Evolutionary conservation across 1,140 invertebrate genomes (phyloP), one percentile per base, ranked within the genome.

Genomic region (Meteorus sp.): DNA sequence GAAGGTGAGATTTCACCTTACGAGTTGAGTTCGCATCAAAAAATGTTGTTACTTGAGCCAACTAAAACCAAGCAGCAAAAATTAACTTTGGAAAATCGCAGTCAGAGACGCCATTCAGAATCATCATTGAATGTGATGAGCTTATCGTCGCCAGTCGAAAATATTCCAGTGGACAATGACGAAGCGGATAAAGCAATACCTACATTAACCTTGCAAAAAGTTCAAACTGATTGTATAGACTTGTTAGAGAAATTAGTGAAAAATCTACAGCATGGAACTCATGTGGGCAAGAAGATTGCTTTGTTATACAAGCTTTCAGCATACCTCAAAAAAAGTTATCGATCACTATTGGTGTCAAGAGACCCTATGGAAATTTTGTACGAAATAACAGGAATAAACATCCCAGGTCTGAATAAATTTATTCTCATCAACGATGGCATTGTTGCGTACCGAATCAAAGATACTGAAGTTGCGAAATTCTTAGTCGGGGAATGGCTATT

Each of bases 391-490:
- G 75, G 77, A 29, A 78, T 79, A 33, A 76, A 83, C 63, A 81
- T 76, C 48, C 64, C 77, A 25, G 79, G 84, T n/a, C n/a, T n/a
- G n/a, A n/a, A n/a, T 59, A 85, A 84, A 58, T 67, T 85, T 11
- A 74, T 85, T 48, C 78, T 85, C n/a, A 81, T 85, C 7, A 79
- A 77, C 56, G 84, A 86, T 65, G 78, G 84, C 50, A 73, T 83
- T 44, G 70, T 66, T 11, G 80, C 82, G 2, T 82, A 80, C 4
- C 72, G 78, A 33, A 75, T 84, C 60, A 77, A 73, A 2, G 74
- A 69, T 5, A 61, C 73, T 20, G 72, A 72, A 54, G 67, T 83
- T 22, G 77, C 81, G 0, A 70, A 74, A 48, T 78, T 79, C 50
- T 60, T 84, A 2, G 71, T 79, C 7, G 65, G 78, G 54, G 78